Conservation (phyloP, 2,888 invertebrate species). For the Chloroclysta siterata region DNA sequence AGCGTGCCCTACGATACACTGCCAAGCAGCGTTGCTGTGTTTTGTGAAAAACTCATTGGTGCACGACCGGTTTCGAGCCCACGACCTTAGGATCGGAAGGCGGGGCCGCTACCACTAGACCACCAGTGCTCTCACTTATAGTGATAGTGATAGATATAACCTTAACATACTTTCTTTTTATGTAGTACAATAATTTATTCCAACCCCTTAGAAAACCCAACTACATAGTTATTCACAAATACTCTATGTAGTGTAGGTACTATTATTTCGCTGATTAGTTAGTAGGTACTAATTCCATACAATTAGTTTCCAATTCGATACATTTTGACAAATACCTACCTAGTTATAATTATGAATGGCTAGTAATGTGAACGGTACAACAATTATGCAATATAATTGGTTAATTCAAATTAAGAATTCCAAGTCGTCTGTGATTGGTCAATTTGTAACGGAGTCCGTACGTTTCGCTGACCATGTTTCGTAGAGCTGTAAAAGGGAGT, state of each 20-base stretch:
- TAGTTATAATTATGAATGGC: conserved; percentile 26
- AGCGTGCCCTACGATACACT: too few relatives aligned
- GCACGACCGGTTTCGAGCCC: too few relatives aligned
- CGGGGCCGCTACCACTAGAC: too few relatives aligned
- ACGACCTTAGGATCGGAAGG: too few relatives aligned
- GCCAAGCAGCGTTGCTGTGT: too few relatives aligned
- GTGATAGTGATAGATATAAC: too few relatives aligned
- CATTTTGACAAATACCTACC: conserved; percentile 26
- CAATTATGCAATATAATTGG: conserved; percentile 63
- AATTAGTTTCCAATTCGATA: conserved; percentile 3
- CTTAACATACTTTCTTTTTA: too few relatives aligned
- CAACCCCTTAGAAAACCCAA: neutral
- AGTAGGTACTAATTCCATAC: conserved; percentile 5
- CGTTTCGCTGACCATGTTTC: neutral
- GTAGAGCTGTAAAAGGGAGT: neutral
- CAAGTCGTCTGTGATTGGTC: conserved; percentile 52
- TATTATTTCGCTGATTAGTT: conserved; percentile 3
- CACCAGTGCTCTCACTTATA: too few relatives aligned
- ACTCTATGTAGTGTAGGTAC: neutral
- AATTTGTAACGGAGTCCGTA: conserved; percentile 5
- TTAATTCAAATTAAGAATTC: conserved; percentile 62
- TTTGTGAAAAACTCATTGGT: too few relatives aligned
- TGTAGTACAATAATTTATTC: neutral
- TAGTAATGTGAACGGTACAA: conserved; percentile 27
- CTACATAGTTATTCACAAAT: neutral